Evolutionary conservation across 2,113 vertebrate genomes (phyloP).

Genomic region (Spea multiplicata): DNA sequence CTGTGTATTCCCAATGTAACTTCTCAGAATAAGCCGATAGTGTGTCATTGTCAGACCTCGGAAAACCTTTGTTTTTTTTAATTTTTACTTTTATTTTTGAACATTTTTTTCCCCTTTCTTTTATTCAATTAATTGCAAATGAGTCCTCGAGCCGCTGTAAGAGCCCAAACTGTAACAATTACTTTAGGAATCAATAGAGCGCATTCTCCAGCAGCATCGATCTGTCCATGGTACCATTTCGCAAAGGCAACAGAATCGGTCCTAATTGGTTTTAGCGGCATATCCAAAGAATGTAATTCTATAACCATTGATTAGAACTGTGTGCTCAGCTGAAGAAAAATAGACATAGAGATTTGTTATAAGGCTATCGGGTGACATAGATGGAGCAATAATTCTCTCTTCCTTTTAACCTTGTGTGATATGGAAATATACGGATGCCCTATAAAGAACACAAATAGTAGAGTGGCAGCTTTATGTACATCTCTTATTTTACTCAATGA

Average conservation of each 20-base stretch:
- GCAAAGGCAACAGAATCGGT: conserved; percentile 85
- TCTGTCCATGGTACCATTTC: conserved; percentile 70
- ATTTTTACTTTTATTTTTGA: conserved; percentile 57
- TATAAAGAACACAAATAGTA: too few relatives aligned
- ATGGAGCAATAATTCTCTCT: conserved; percentile 62
- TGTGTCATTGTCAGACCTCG: conserved; percentile 93
- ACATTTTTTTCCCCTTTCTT: conserved; percentile 46
- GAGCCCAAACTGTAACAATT: conserved; percentile 74
- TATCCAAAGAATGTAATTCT: conserved; percentile 91
- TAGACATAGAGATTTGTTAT: conserved; percentile 80
- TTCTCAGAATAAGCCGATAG: conserved; percentile 91
- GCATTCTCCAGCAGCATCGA: conserved; percentile 69
- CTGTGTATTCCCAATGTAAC: conserved; percentile 97
- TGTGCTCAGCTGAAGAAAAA: conserved; percentile 77
- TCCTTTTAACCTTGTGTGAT: conserved; percentile 27
- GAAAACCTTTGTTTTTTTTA: conserved; percentile 59
- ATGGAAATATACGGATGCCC: neutral
- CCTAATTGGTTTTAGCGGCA: conserved; percentile 79
- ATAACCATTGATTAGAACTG: conserved; percentile 86
- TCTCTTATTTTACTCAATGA: too few relatives aligned
- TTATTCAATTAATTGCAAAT: conserved; percentile 68
- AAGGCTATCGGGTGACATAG: conserved; percentile 67
- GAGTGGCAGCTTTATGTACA: too few relatives aligned
- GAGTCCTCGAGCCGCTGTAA: conserved; percentile 66
- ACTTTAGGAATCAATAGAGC: conserved; percentile 79